phyloP scores from a whole-genome alignment of 2,888 invertebrate genomes.

The Margaritifera margaritifera region DNA sequence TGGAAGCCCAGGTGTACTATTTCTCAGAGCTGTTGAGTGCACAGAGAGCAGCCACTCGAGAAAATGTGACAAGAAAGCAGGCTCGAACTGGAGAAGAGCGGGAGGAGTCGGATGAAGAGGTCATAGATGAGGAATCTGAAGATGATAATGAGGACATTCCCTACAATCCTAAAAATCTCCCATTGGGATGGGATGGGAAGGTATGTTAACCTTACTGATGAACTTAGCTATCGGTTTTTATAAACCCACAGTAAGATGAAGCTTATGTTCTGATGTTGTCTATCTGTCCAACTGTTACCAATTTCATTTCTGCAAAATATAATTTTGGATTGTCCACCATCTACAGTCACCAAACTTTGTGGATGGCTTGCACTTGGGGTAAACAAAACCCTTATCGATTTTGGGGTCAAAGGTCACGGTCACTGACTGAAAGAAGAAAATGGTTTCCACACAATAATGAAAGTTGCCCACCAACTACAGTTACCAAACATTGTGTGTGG shows the following conservation, averaged over 20 bases:
- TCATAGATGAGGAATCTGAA: constrained; percentile 68
- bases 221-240: too few relatives aligned
- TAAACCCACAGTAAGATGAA: too few relatives aligned
- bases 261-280: neutral
- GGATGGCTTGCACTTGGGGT: too few relatives aligned
- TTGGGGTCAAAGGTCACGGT: too few relatives aligned
- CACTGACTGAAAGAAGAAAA: too few relatives aligned
- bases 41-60: constrained; percentile 92
- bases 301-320: neutral
- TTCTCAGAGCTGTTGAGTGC: constrained; percentile 88
- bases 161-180: constrained; percentile 99
- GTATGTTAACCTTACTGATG: constrained; percentile 70
- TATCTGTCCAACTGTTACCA: neutral
- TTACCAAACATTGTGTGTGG: too few relatives aligned
- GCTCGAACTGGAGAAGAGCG: constrained; percentile 84
- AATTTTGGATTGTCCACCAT: neutral
- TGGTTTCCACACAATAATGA: too few relatives aligned
- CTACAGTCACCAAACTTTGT: neutral
- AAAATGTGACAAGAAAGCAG: constrained; percentile 98
- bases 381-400: too few relatives aligned
- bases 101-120: constrained; percentile 77
- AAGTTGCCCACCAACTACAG: too few relatives aligned
- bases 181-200: constrained; percentile 99
- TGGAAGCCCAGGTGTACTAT: constrained; percentile 93
- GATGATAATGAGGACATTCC: constrained; percentile 92